Evolutionary conservation across 35 echinoderm and acorn worm genomes (phyloP), one percentile per base, ranked within the genome.

Genomic region (Holothuria glaberrima): DNA sequence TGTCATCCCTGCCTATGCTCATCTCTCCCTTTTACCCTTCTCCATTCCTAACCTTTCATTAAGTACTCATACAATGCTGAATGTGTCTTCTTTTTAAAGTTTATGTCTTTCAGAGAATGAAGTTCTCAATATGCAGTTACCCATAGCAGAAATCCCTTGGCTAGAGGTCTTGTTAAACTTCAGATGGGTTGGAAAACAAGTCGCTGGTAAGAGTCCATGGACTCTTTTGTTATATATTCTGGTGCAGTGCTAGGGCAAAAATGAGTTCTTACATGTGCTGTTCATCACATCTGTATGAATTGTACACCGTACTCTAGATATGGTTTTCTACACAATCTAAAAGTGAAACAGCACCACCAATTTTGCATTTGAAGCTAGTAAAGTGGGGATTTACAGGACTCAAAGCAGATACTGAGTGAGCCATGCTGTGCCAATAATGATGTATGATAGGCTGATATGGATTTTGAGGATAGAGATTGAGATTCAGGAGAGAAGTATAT

Each of bases 151-250:
- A 12, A 18, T 88, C 10, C 75, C 68, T n/a, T 97, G 95, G 95
- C 76, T 97, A 35, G 89, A 94, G 20, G 94, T 97, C 74, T 68
- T 97, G 57, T 86, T 97, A 17, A 90, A 94, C 75, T 97, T 94
- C 86, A 94, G 95, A 94, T 94, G 92, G 90, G 86, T 94, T 56
- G 95, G 92, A 59, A 89, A 86, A 86, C 86, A 97, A 28, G 72
- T 75, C 5, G 58, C 92, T 63, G 95, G 95, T 97, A 68, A 84
- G 61, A 45, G 7, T 41, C 36, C 7, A 41, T 41, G 36, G 36
- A 41, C 36, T 41, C 2, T 14, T 54, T 54, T 54, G 12, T 17
- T 17, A 54, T 14, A 9, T 12, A 69, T 67, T 24, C 16, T 22
- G 6, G 22, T 26, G 66, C 22, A 18, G 10, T 18, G 13, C 25